A percentile compares a stretch with the other conserved stretches of the same genome.
These are phyloP conservation scores for Phanerotoma sp. DNA, from an alignment of 2,888 invertebrate species.

Conservation along the genomic window DNA sequence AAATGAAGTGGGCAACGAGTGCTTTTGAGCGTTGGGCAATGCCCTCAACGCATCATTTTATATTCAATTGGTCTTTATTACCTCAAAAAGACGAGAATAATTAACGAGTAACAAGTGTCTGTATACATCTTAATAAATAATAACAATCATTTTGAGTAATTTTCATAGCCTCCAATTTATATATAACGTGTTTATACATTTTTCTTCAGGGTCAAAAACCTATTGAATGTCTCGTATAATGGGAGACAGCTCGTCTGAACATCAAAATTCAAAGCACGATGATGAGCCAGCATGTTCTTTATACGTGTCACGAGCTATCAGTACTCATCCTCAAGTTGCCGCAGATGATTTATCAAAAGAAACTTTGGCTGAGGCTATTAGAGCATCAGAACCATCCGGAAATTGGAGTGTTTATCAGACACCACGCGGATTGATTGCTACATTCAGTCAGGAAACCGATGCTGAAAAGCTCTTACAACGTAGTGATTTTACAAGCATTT, in stretches of 20 bases:
- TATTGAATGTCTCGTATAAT: not conserved
- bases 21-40: conserved; percentile 44
- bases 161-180: no score
- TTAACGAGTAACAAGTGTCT: not conserved
- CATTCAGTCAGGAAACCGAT: conserved; percentile 54
- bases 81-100: not conserved
- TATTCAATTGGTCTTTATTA: conserved; percentile 27
- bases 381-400: conserved; percentile 39
- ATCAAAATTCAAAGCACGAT: conserved; percentile 12
- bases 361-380: conserved; percentile 48
- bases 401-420: conserved; percentile 52
- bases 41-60: conserved; percentile 37
- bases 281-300: conserved; percentile 45
- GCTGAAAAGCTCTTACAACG: conserved; percentile 55
- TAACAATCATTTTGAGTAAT: no score
- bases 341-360: conserved; percentile 15
- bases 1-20: conserved; percentile 38
- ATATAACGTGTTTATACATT: not conserved
- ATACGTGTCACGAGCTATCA: conserved; percentile 46
- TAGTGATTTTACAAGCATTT: conserved; percentile 54
- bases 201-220: not conserved
- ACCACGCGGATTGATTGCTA: conserved; percentile 56
- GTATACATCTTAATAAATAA: not conserved
- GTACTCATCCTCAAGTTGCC: conserved; percentile 13
- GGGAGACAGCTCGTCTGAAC: not conserved